These are phyloP conservation scores for Heliocidaris erythrogramma DNA, from an alignment of 35 echinoderm and acorn worm genomes.

Conservation along the genomic window DNA sequence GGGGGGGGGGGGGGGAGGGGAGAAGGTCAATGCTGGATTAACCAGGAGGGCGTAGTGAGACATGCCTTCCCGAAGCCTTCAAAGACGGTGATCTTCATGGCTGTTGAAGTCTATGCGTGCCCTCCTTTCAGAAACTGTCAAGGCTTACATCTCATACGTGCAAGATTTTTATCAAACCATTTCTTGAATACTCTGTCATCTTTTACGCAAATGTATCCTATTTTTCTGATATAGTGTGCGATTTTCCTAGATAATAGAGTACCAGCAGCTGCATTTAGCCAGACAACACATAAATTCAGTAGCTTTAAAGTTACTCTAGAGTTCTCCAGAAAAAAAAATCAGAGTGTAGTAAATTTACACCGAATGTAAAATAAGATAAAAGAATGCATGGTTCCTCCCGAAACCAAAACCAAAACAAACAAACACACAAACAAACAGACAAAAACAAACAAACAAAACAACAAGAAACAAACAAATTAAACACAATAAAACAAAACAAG, in stretches of 20 bases:
- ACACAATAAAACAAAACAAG: no score
- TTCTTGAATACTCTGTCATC: neutral
- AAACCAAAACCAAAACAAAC: no score
- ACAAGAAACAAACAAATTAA: no score
- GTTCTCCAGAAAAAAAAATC: neutral
- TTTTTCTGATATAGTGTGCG: neutral
- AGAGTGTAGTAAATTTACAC: neutral
- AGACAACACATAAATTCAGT: neutral
- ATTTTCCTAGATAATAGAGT: neutral
- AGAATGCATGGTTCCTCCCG: neutral
- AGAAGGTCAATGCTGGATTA: neutral
- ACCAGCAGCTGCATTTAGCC: neutral
- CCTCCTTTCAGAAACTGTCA: neutral
- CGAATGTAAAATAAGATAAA: neutral
- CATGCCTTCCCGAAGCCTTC: neutral
- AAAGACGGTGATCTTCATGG: neutral
- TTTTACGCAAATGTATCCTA: neutral
- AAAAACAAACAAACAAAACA: no score
- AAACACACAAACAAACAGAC: no score
- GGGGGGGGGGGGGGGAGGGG: neutral
- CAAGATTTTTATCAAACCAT: neutral
- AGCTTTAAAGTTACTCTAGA: neutral
- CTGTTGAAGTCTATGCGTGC: neutral
- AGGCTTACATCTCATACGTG: neutral
- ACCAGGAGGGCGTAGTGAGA: neutral